phyloP scores from a whole-genome alignment of 2,113 vertebrate species.

The Odontophorus gujanensis region DNA sequence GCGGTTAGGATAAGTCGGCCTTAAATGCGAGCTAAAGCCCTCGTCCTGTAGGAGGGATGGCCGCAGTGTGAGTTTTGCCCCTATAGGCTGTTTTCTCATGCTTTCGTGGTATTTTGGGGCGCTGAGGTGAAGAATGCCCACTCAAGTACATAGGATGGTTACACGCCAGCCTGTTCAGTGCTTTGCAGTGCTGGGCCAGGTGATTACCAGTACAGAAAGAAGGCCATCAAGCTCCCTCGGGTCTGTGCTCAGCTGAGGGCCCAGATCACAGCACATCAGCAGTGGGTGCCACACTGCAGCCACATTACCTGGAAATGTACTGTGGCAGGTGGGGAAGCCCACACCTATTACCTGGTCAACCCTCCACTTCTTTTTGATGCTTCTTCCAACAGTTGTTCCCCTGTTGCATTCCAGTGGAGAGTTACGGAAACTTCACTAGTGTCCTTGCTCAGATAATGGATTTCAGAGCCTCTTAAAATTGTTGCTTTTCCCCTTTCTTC shows the following conservation, averaged over 20 bases:
- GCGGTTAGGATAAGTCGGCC: accelerated
- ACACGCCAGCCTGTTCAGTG: accelerated
- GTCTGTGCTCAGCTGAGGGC: neutral
- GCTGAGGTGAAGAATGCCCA: accelerated
- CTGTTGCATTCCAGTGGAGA: neutral
- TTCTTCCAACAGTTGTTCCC: neutral
- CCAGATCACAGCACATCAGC: neutral
- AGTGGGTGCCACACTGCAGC: neutral
- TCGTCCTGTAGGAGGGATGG: too few species aligned
- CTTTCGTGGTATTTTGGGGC: neutral
- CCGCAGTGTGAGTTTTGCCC: accelerated
- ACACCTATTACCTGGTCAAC: neutral
- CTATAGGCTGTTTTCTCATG: neutral
- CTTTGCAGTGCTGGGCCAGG: neutral
- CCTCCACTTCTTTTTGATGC: neutral
- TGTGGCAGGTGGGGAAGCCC: neutral
- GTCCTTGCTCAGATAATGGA: neutral
- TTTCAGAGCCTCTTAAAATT: neutral
- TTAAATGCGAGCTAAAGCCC: neutral
- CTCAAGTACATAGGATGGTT: neutral
- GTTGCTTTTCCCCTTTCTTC: neutral
- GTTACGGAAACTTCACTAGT: neutral
- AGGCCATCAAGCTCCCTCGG: too few species aligned
- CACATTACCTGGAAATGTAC: neutral
- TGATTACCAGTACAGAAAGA: too few species aligned